Base-by-base conservation (phyloP, 2,888 invertebrate genomes). In the Phragmatobia fuliginosa region DNA sequence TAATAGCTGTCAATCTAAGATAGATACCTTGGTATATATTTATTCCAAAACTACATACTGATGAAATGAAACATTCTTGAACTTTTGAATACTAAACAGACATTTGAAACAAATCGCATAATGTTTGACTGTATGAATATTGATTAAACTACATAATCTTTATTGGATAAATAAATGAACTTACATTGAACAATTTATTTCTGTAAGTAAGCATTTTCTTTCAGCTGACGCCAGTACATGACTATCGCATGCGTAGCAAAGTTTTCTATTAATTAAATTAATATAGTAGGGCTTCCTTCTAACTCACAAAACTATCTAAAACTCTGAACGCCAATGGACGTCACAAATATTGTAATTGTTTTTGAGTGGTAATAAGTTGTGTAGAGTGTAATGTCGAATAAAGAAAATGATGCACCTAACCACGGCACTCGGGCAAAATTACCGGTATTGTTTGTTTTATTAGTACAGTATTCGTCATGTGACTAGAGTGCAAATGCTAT, bases 251-350 rank as follows among this genome's bases (percentile, higher is more conserved):
- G 78, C 82, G 79, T 79, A 83, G 80, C 72, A 76, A 79, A 83
- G 81, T 85, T 81, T 86, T 85, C 85, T 88, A 93, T 93, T 93
- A 94, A 94, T 94, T 92, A 87, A 92, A 94, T 94, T 94, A 88
- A 73, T 71, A 74, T 76, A 84, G 77, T 93, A 93, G 25, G 94
- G 94, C 91, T 94, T 94, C 92, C 88, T 91, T 88, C 77, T 85
- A 76, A 85, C 85, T 86, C 88, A 86, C 84, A 79, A 87, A 87
- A 89, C 86, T 85, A 84, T 85, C 85, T 83, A 83, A 87, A 82
- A 84, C 80, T 81, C 73, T 84, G 83, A 81, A 83, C 75, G 84
- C 83, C 83, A 86, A 88, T 84, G 83, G 82, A 83, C 83, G 83
- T 78, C 77, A 77, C 66, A 71, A 70, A 52, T 28, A 31, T 62